Percentiles rank a stretch among this genome's conserved stretches.
phyloP scores from a whole-genome alignment of 2,113 vertebrate genomes.

The Rutilus rutilus region DNA sequence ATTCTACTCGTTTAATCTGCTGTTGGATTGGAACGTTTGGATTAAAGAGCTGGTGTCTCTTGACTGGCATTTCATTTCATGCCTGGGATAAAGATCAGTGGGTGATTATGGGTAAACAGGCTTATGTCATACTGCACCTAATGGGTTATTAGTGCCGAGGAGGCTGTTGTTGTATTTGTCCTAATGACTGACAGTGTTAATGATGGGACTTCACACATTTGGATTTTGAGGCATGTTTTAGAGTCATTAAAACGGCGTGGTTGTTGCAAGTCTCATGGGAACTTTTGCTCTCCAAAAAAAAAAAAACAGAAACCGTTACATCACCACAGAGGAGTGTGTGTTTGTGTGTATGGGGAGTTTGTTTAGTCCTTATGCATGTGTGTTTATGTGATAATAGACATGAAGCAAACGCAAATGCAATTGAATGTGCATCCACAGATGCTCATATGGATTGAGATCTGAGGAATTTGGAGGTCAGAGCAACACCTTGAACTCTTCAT shows the following conservation, averaged over 20 bases:
- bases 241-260: conserved; percentile 1
- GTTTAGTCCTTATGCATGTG: not conserved
- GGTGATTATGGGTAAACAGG: conserved; percentile 15
- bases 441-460: too few species aligned
- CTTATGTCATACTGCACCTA: conserved; percentile 22
- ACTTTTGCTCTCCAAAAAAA: too few species aligned
- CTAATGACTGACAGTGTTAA: conserved; percentile 13
- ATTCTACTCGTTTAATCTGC: not conserved
- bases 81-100: not conserved
- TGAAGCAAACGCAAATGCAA: not conserved
- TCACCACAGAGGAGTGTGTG: not conserved
- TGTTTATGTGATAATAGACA: not conserved
- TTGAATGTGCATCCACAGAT: not conserved
- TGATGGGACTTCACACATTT: conserved; percentile 8
- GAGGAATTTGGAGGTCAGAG: too few species aligned
- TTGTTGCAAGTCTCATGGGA: conserved; percentile 4
- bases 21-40: not conserved
- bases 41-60: not conserved
- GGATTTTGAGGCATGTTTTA: conserved; percentile 22
- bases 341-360: not conserved
- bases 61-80: not conserved
- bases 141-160: not conserved
- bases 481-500: too few species aligned
- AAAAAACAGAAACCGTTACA: not conserved
- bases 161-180: not conserved